These are phyloP conservation scores for Carterocephalus palaemon DNA, from an alignment of 2,888 invertebrate species.

Conservation along the genomic window DNA sequence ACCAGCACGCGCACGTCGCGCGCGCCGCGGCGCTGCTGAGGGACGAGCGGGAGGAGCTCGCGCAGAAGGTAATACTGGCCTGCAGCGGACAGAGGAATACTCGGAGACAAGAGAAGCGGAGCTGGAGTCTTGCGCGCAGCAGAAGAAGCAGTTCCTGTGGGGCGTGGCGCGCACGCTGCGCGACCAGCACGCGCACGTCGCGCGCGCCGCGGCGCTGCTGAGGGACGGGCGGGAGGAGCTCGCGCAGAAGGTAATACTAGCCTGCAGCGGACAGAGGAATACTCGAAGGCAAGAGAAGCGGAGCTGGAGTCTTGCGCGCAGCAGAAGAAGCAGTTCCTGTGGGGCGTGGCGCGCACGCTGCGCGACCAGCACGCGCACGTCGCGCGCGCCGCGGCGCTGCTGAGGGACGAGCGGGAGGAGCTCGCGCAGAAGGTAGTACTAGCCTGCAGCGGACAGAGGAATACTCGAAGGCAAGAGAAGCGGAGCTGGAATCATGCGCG, in stretches of 20 bases:
- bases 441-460: too few relatives aligned
- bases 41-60: constrained; percentile 43
- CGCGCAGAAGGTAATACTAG: constrained; percentile 57
- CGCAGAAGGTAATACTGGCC: too few relatives aligned
- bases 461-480: too few relatives aligned
- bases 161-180: constrained; percentile 55
- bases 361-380: constrained; percentile 54
- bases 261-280: constrained; percentile 62
- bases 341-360: constrained; percentile 56
- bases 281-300: constrained; percentile 46
- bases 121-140: constrained; percentile 43
- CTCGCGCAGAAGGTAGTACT: constrained; percentile 59
- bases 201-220: constrained; percentile 51
- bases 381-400: constrained; percentile 49
- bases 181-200: constrained; percentile 51
- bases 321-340: constrained; percentile 61
- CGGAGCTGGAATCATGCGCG: too few relatives aligned
- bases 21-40: constrained; percentile 50
- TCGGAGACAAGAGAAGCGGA: constrained; percentile 49
- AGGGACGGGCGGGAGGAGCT: constrained; percentile 44
- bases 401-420: constrained; percentile 42
- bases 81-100: constrained; percentile 59
- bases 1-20: constrained; percentile 52
- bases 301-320: constrained; percentile 45
- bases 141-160: constrained; percentile 65